These are phyloP conservation scores for Drosophila sturtevanti DNA, from an alignment of 1,140 invertebrate genomes.

Conservation along the genomic window DNA sequence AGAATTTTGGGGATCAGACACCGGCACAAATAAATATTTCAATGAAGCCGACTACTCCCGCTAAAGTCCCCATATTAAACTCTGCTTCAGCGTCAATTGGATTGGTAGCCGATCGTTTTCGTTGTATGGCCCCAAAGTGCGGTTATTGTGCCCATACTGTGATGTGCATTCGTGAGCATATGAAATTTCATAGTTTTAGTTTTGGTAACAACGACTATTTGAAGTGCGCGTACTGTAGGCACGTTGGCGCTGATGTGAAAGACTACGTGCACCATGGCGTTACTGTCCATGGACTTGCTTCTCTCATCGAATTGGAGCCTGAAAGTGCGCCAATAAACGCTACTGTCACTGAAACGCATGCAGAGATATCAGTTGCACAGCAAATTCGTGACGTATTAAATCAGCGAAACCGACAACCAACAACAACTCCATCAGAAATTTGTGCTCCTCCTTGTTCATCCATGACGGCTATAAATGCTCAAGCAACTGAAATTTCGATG, in stretches of 20 bases:
- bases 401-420: constrained; percentile 6
- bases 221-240: constrained; percentile 45
- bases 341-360: background rate
- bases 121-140: constrained; percentile 58
- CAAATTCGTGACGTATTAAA: constrained; percentile 43
- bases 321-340: background rate
- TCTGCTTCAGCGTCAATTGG: background rate
- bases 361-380: constrained; percentile 10
- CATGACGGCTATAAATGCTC: no score
- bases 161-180: constrained; percentile 51
- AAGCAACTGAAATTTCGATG: background rate
- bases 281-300: constrained; percentile 39
- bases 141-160: constrained; percentile 48
- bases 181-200: constrained; percentile 52
- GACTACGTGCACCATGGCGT: constrained; percentile 56
- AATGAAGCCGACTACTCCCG: background rate
- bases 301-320: constrained; percentile 24
- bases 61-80: background rate
- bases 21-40: constrained; percentile 38
- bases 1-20: background rate
- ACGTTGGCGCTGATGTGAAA: constrained; percentile 41
- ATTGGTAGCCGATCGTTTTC: constrained; percentile 43
- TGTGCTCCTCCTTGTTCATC: no score
- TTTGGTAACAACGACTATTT: constrained; percentile 42
- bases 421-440: background rate